Percentiles rank a stretch among this genome's conserved stretches.
phyloP scores from a whole-genome alignment of 2,797 vertebrate species.

The Phataginus tricuspis region DNA sequence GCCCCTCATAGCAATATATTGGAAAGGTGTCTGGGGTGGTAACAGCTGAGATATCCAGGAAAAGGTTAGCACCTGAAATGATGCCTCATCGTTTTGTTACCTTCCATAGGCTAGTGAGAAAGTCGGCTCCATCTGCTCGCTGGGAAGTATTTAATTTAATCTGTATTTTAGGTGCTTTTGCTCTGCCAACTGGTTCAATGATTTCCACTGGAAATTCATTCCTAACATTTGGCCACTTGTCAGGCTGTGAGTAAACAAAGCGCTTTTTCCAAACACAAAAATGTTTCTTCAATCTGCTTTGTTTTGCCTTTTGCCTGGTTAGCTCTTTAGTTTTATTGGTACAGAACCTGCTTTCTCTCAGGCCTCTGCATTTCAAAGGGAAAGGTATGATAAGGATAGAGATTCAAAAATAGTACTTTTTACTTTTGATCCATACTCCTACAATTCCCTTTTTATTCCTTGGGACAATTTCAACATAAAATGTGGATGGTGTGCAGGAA shows the following conservation, averaged over 20 bases:
- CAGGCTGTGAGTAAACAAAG: slow-evolving; percentile 42
- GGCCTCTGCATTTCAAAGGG: neutral
- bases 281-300: slow-evolving; percentile 9
- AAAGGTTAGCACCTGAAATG: neutral
- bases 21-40: neutral
- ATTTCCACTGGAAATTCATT: slow-evolving; percentile 41
- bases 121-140: neutral
- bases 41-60: neutral
- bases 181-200: neutral
- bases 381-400: neutral
- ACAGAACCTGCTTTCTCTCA: no score
- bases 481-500: neutral
- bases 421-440: neutral
- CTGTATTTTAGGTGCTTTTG: neutral
- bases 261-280: neutral
- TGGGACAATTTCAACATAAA: neutral
- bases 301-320: slow-evolving; percentile 37
- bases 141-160: neutral
- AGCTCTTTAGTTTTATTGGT: slow-evolving; percentile 34
- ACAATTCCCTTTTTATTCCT: neutral
- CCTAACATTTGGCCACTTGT: neutral
- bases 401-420: neutral
- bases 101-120: neutral
- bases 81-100: neutral
- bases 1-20: neutral